Base-by-base conservation (phyloP, 2,113 vertebrate genomes). In the Pseudorasbora parva region DNA sequence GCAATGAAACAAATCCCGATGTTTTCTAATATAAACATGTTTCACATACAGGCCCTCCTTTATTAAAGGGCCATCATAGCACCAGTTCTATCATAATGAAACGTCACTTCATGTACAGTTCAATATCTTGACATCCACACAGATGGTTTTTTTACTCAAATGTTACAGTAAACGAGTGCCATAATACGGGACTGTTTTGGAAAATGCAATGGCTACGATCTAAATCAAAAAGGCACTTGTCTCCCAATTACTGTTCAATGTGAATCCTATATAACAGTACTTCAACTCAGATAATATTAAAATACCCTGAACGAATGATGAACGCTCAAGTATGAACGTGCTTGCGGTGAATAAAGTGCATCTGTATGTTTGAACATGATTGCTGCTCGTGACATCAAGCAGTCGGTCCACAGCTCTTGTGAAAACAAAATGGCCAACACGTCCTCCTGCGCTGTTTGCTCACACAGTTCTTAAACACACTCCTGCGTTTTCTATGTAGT, bases 81-180 rank as follows among this genome's bases (percentile, higher is more conserved):
- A 78, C 83, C 74, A 85, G 37, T 37, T 37, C 37, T 37, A 72
- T 76, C 79, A 57, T 83, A 27, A 73, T 33, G 41, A 57, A 23
- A 78, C 74, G 17, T 71, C 76, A 87, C 82, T 88, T 89, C 82
- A 89, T 89, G 68, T 60, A 25, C 76, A 81, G 47, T 19, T 60
- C 21, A 69, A 78, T 15, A n/a, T 57, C 60, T 66, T 21, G 2
- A 51, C 51, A 5, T 41, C 62, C 10, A n/a, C 27, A 54, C 45
- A n/a, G 41, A 43, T 25, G 23, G 17, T 6, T 47, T 54, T 6
- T 9, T 69, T 69, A 2, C n/a, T 69, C 33, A 71, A 14, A 37
- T 33, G 30, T 37, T 37, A 19, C 27, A 84, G 78, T 23, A 72
- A 72, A 72, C 12, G 51, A 19, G 51, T 54, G 51, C 6, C 49